Conservation (phyloP, 1,140 invertebrate species). For the Halictus rubicundus region DNA sequence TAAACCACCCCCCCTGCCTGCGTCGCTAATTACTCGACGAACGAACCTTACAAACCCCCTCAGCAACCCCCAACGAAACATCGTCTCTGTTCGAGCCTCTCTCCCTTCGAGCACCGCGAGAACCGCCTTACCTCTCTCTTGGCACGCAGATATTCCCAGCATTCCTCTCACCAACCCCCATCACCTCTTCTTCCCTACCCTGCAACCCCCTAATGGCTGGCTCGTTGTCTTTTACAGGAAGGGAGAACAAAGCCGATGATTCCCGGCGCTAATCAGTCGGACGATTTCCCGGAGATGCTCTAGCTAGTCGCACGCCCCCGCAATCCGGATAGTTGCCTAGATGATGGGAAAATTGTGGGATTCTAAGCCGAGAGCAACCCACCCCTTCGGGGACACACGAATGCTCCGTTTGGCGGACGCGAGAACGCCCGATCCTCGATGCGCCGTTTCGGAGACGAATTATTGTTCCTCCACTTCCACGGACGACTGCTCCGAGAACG, state of each 20-base stretch:
- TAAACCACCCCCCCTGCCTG: constrained; percentile 66
- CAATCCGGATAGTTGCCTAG: not conserved
- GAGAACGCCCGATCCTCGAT: no score
- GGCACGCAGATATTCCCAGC: constrained; percentile 33
- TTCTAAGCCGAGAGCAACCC: not conserved
- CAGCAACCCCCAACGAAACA: not conserved
- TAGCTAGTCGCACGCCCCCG: no score
- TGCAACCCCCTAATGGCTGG: not conserved
- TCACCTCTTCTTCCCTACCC: not conserved
- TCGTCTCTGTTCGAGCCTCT: constrained; percentile 36
- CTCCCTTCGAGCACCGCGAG: constrained; percentile 17
- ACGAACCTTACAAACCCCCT: constrained; percentile 37
- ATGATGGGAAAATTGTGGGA: not conserved
- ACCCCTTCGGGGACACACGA: not conserved
- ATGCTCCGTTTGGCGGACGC: not conserved
- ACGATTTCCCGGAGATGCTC: not conserved
- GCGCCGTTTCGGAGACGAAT: no score
- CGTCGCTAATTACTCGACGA: constrained; percentile 69
- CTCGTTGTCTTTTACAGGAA: not conserved
- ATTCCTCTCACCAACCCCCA: constrained; percentile 20
- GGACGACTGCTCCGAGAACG: no score
- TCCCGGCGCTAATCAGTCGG: constrained; percentile 7
- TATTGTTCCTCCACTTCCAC: no score
- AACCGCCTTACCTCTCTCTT: constrained; percentile 9
- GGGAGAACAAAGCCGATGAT: constrained; percentile 5